Base-by-base conservation (phyloP, 2,113 vertebrate genomes). In the Cinclus cinclus region DNA sequence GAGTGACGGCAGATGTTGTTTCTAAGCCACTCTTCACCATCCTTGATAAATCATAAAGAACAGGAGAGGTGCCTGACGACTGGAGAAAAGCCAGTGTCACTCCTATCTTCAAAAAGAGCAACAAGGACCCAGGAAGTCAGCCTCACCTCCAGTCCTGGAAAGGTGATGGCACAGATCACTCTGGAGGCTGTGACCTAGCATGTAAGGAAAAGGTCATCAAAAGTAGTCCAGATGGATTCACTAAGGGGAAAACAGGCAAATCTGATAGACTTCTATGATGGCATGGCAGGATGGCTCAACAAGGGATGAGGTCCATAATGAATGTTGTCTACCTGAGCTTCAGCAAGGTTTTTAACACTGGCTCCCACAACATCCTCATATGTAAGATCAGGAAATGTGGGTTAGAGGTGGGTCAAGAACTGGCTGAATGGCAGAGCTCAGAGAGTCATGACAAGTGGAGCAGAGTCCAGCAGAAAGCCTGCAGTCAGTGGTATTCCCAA, bases 271-370 rank as follows among this genome's bases (percentile, higher is more conserved):
- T 15, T 39, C 12, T 47, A 2, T n/a, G n/a, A 47, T 63, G 39
- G 17, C 33, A 27, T 11, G 7, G 47, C 8, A 35, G 10, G 46
- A 52, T 14, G 27, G 33, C 22, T 21, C 1, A 0, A 22, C 1
- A 2, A 47, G 28, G 5, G 14, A 9, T 64, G 28, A 28, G 39
- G 12, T 39, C 9, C 56, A 49, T 16, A 47, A 41, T 2, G 18
- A 28, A 39, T 55, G 28, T 9, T 64, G 22, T 22, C 39, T 37
- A 22, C 39, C 21, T 44, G 16, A 41, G 21, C 25, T 52, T 44
- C 46, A 62, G 25, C 31, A 44, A 35, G 31, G 12, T 2, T 60
- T 60, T 30, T 42, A 37, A 60, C 10, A 13, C 10, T 23, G 6
- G 24, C 10, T 42, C 5, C 31, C 21, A 16, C 6, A 52, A 62